Evolutionary conservation across 2,797 vertebrate genomes (phyloP).

Genomic region (Arnoldichthys spilopterus): DNA sequence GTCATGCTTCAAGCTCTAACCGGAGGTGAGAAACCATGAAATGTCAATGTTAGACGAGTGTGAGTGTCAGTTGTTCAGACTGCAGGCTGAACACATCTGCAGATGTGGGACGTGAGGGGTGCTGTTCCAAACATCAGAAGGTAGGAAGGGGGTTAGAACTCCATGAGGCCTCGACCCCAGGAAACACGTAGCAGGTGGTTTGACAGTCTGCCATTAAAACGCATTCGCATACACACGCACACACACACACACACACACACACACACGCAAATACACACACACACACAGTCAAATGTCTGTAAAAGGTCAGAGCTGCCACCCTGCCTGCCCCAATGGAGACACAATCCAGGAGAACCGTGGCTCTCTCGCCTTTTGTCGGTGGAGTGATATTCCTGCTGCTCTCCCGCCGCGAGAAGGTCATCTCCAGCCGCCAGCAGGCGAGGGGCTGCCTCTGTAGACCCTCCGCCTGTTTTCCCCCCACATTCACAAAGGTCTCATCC

Average conservation of each 20-base stretch:
- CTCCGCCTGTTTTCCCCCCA: conserved; percentile 44
- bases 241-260: conserved; percentile 19
- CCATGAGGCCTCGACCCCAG: conserved; percentile 42
- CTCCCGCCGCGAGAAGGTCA: conserved; percentile 65
- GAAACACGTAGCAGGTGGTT: conserved; percentile 52
- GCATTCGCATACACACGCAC: conserved; percentile 10
- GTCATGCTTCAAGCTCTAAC: not conserved
- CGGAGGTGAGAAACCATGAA: not conserved
- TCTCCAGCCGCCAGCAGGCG: conserved; percentile 60
- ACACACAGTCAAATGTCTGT: conserved; percentile 46
- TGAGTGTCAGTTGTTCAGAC: not conserved
- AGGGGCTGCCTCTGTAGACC: conserved; percentile 41
- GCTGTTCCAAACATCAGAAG: conserved; percentile 41
- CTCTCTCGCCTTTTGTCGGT: conserved; percentile 54
- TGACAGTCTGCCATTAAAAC: conserved; percentile 47
- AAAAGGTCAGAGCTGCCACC: conserved; percentile 68
- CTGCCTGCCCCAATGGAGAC: conserved; percentile 52
- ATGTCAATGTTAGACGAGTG: not conserved
- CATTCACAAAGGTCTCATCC: conserved; percentile 61
- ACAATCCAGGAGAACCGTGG: conserved; percentile 48
- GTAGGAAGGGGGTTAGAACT: conserved; percentile 13
- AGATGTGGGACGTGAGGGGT: conserved; percentile 32
- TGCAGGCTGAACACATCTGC: conserved; percentile 28
- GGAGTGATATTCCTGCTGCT: conserved; percentile 56
- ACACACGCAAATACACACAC: conserved; percentile 33